A percentile compares a stretch with the other conserved stretches of the same genome.
Conservation (phyloP, 2,888 invertebrate species). For the Sclerodermus sp. region DNA sequence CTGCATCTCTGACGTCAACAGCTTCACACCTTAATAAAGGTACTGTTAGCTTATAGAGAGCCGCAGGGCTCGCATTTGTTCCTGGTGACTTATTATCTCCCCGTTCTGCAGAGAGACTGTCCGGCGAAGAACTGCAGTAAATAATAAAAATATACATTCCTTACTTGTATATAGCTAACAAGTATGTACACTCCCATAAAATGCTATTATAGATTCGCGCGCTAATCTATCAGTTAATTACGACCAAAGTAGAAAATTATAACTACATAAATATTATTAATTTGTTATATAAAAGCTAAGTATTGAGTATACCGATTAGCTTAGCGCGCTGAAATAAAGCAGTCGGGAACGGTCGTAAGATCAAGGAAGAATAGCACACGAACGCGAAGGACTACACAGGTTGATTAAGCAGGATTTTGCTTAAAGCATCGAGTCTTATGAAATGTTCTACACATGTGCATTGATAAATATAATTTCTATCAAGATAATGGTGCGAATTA, state of each 20-base stretch:
- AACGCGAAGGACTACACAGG: constrained; percentile 17
- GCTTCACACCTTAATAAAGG: constrained; percentile 92
- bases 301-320: constrained; percentile 1
- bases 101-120: constrained; percentile 82
- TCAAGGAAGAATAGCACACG: constrained; percentile 15
- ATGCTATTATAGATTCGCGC: neutral
- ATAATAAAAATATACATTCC: neutral
- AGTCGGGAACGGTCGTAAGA: constrained; percentile 34
- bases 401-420: constrained; percentile 16
- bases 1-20: constrained; percentile 90
- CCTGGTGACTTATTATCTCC: constrained; percentile 74
- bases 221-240: neutral
- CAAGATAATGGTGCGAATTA: constrained; percentile 27
- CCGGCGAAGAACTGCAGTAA: constrained; percentile 80
- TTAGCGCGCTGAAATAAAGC: constrained; percentile 19
- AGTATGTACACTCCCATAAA: too few species aligned
- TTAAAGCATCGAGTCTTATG: constrained; percentile 17
- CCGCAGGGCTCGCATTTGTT: constrained; percentile 75
- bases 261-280: too few species aligned
- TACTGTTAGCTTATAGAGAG: constrained; percentile 89
- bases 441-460: constrained; percentile 5
- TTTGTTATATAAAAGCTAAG: too few species aligned
- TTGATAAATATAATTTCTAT: constrained; percentile 15
- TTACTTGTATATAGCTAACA: too few species aligned
- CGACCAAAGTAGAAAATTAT: too few species aligned